Evolutionary conservation across 2,888 invertebrate genomes (phyloP).

Genomic region (Cynaeus angustus): DNA sequence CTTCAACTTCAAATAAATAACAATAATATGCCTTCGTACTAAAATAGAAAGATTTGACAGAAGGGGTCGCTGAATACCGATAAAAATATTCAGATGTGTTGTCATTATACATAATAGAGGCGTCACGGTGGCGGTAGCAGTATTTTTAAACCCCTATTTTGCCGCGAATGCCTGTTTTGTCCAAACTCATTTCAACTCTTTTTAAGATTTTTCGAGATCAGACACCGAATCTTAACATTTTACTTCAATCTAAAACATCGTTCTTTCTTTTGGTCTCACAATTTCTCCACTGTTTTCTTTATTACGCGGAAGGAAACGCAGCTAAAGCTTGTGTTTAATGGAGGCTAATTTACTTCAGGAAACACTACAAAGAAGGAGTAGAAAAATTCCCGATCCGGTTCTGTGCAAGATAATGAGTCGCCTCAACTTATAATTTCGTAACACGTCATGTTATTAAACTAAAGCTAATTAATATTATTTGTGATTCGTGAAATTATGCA

Average conservation of each 20-base stretch:
- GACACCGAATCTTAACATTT: neutral
- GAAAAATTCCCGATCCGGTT: constrained; percentile 26
- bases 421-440: neutral
- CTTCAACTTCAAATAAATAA: constrained; percentile 11
- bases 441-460: constrained; percentile 7
- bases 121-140: constrained; percentile 17
- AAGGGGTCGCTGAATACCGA: constrained; percentile 18
- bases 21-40: constrained; percentile 12
- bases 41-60: constrained; percentile 12
- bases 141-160: constrained; percentile 25
- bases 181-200: neutral
- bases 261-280: too few relatives aligned
- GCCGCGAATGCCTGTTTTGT: constrained; percentile 16
- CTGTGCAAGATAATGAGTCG: neutral
- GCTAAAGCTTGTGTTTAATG: constrained; percentile 30
- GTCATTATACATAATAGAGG: constrained; percentile 27
- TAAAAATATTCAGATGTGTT: constrained; percentile 17
- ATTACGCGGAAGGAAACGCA: constrained; percentile 24
- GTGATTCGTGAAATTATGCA: constrained; percentile 24
- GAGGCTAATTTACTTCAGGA: constrained; percentile 40
- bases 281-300: constrained; percentile 18
- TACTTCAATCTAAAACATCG: neutral
- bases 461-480: constrained; percentile 34
- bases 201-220: neutral
- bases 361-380: constrained; percentile 7